Percentiles rank a stretch among this genome's conserved stretches.
Evolutionary conservation across 2,113 vertebrate genomes (phyloP).

Genomic region (Amblyornis subalaris): DNA sequence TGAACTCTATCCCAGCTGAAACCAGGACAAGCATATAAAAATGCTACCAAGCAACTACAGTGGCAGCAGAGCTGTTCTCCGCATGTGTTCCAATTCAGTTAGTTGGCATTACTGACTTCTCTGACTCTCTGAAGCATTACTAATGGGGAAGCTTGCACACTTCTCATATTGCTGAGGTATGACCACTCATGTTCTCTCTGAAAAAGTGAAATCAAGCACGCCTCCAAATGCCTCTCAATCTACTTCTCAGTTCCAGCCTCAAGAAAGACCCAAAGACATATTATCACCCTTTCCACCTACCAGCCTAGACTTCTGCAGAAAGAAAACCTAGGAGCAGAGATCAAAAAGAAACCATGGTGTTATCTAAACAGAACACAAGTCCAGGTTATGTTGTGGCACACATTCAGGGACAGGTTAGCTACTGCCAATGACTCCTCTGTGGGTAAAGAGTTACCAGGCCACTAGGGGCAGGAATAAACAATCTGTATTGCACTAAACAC

Average conservation of each 20-base stretch:
- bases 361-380: neutral
- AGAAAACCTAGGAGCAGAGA: neutral
- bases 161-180: neutral
- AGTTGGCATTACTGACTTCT: neutral
- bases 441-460: neutral
- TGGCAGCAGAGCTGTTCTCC: neutral
- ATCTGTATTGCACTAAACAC: neutral
- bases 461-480: neutral
- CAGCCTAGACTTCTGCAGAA: neutral
- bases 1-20: neutral
- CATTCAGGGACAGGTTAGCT: neutral
- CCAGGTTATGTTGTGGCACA: neutral
- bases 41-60: neutral
- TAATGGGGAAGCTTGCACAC: neutral
- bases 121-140: neutral
- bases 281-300: neutral
- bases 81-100: neutral
- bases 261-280: neutral
- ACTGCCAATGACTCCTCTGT: neutral
- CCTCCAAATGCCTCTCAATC: neutral
- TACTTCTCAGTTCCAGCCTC: neutral
- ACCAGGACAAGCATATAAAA: neutral
- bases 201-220: neutral
- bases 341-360: neutral
- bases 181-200: neutral